phyloP scores from a whole-genome alignment of 92 coral and sea anemone genomes.

The Porites rus region DNA sequence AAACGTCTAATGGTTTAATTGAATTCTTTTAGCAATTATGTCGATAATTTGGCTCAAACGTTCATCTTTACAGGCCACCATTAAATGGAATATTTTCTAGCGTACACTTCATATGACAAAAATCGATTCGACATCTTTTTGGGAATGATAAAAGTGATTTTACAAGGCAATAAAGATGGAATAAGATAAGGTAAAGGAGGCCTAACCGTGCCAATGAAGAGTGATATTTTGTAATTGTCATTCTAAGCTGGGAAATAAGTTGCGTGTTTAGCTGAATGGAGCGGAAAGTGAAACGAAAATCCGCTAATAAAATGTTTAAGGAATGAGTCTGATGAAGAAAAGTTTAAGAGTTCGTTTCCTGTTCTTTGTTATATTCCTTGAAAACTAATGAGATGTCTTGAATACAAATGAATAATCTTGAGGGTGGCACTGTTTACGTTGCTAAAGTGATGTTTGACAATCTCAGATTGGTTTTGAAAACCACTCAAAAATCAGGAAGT shows the following conservation, averaged over 20 bases:
- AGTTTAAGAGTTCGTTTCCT: slow-evolving; percentile 43
- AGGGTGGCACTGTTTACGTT: slow-evolving; percentile 46
- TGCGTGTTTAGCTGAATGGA: slow-evolving; percentile 23
- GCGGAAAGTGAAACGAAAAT: slow-evolving; percentile 17
- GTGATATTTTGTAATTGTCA: background rate
- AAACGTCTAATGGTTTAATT: slow-evolving; percentile 22
- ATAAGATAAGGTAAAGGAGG: slow-evolving; percentile 3
- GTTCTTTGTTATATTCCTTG: slow-evolving; percentile 41
- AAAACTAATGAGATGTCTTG: slow-evolving; percentile 50
- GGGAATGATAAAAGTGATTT: background rate
- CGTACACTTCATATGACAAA: background rate
- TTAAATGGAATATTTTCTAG: background rate
- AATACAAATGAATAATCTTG: slow-evolving; percentile 30
- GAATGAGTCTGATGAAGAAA: slow-evolving; percentile 4
- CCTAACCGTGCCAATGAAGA: background rate
- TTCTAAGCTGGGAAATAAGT: slow-evolving; percentile 1
- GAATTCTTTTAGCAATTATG: slow-evolving; percentile 29
- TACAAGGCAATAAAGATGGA: background rate
- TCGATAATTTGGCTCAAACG: slow-evolving; percentile 23
- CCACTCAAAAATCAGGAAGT: slow-evolving; percentile 53
- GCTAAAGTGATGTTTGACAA: slow-evolving; percentile 55
- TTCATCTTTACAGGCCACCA: slow-evolving; percentile 19
- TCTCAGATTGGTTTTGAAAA: slow-evolving; percentile 42
- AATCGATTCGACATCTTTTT: background rate
- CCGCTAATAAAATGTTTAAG: slow-evolving; percentile 24